These are phyloP conservation scores for Trachurus trachurus DNA, from an alignment of 2,797 vertebrate genomes.

Conservation along the genomic window DNA sequence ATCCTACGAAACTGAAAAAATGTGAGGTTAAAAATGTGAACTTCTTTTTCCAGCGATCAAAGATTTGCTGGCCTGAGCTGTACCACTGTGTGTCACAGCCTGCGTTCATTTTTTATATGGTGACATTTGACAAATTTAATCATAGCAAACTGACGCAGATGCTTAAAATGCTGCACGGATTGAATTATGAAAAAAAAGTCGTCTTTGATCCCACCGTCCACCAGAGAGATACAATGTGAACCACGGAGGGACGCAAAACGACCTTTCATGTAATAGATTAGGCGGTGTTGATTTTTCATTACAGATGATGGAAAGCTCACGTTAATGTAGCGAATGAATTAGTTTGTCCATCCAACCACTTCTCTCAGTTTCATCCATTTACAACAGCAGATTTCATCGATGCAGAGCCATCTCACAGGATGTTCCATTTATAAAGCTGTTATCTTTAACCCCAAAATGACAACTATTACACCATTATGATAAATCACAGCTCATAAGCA, in stretches of 20 bases:
- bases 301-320: constrained; percentile 71
- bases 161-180: constrained; percentile 13
- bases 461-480: constrained; percentile 76
- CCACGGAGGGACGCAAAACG: constrained; percentile 40
- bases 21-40: constrained; percentile 2
- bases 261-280: constrained; percentile 59
- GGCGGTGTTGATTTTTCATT: constrained; percentile 78
- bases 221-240: constrained; percentile 30
- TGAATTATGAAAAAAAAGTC: constrained; percentile 17
- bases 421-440: constrained; percentile 75
- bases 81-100: not conserved
- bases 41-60: constrained; percentile 6
- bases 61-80: constrained; percentile 9
- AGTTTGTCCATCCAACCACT: constrained; percentile 70
- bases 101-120: not conserved
- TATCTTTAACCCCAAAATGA: constrained; percentile 80
- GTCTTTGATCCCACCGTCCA: constrained; percentile 24
- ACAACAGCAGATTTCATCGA: constrained; percentile 70
- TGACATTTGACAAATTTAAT: constrained; percentile 21
- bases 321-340: constrained; percentile 69
- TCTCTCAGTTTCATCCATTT: constrained; percentile 77
- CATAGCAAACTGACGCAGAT: constrained; percentile 18
- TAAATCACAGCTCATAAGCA: constrained; percentile 81
- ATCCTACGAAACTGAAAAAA: constrained; percentile 23
- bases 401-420: constrained; percentile 65